Conservation (phyloP, 2,113 vertebrate species). For the Sminthopsis crassicaudata region DNA sequence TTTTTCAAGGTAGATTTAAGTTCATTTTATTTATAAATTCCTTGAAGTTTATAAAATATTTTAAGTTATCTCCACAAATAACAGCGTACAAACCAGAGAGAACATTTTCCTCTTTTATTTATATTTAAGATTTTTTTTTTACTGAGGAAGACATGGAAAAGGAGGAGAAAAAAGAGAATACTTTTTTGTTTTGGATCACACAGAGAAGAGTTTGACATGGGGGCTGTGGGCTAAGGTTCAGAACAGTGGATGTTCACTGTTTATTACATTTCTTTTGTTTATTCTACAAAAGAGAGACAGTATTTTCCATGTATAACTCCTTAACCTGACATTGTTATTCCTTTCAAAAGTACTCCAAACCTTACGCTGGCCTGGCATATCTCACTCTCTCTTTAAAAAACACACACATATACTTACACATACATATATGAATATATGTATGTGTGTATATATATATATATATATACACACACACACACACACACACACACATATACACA, state of each 20-base stretch:
- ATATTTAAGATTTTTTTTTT: not conserved
- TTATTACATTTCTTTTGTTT: not conserved
- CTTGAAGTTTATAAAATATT: not conserved
- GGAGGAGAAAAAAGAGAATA: not conserved
- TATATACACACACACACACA: not conserved
- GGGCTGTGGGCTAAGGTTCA: not conserved
- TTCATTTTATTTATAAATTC: not conserved
- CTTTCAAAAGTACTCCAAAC: not conserved
- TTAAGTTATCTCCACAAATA: not conserved
- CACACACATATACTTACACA: not conserved
- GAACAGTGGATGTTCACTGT: not conserved
- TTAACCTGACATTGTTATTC: not conserved
- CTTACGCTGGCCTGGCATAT: not conserved
- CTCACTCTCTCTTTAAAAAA: not conserved
- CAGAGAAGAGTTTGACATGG: not conserved
- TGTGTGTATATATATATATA: not conserved
- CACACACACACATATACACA: not conserved
- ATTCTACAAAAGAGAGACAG: not conserved
- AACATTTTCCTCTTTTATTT: not conserved
- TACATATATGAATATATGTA: not conserved
- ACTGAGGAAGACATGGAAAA: not conserved
- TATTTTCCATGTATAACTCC: not conserved
- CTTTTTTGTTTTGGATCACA: not conserved
- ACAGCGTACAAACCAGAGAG: not conserved
- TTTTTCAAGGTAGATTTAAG: not conserved